A percentile compares a stretch with the other conserved stretches of the same genome.
These are phyloP conservation scores for Anguilla marmorata DNA, from an alignment of 2,797 vertebrate genomes.

Conservation along the genomic window DNA sequence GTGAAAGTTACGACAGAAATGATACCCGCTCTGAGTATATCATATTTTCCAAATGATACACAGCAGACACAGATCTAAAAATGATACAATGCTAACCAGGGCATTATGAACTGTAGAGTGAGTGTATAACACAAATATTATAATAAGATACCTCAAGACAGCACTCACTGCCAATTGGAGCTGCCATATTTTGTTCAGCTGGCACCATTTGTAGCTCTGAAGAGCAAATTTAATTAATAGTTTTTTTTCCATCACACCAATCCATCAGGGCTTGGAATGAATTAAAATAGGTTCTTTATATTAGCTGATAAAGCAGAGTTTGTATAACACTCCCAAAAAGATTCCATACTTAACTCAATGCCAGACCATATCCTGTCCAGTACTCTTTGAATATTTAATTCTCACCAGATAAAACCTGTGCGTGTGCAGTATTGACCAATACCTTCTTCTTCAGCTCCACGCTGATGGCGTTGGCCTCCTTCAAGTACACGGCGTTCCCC, in stretches of 20 bases:
- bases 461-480: constrained; percentile 97
- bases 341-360: background rate
- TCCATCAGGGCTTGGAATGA: background rate
- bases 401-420: background rate
- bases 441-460: constrained; percentile 99
- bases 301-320: background rate
- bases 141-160: constrained; percentile 32
- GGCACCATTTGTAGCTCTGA: background rate
- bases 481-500: constrained; percentile 96
- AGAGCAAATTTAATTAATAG: background rate
- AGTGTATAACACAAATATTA: constrained; percentile 38
- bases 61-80: background rate
- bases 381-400: background rate
- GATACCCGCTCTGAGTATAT: background rate
- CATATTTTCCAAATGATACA: background rate
- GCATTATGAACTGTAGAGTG: background rate
- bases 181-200: constrained; percentile 23
- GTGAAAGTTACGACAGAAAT: background rate
- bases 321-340: background rate
- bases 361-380: background rate
- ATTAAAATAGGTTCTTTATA: background rate
- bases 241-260: background rate
- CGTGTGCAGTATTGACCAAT: constrained; percentile 18
- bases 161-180: constrained; percentile 19
- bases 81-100: background rate